A percentile compares a stretch with the other conserved stretches of the same genome.
Conservation (phyloP, 2,888 invertebrate species). For the Platynereis dumerilii region DNA sequence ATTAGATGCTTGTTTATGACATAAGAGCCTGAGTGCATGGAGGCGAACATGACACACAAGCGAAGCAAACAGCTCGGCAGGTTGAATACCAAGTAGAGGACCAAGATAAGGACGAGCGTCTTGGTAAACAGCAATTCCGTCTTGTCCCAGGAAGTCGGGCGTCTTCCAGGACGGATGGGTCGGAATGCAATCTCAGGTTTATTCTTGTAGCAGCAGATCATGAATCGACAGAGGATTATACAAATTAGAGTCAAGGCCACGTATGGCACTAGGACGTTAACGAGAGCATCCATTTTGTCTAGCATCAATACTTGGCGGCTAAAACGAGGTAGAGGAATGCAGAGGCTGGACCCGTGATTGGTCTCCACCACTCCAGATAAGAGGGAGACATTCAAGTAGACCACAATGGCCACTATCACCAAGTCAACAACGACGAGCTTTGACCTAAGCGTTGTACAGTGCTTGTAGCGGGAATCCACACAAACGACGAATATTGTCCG, state of each 20-base stretch:
- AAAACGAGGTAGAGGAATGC: not conserved
- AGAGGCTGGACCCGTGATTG: not conserved
- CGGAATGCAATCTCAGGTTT: too few species aligned
- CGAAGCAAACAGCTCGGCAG: constrained; percentile 1
- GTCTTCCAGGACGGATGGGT: not conserved
- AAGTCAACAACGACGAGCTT: not conserved
- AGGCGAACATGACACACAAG: constrained; percentile 1
- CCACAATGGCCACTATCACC: constrained; percentile 4
- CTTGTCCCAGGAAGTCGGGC: constrained; percentile 1
- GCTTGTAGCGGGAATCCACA: not conserved
- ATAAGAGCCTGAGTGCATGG: constrained; percentile 1
- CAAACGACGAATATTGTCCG: not conserved
- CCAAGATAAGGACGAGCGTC: not conserved
- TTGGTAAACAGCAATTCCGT: not conserved
- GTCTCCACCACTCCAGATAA: constrained; percentile 5
- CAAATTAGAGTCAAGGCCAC: not conserved
- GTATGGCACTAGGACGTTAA: not conserved
- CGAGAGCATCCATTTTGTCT: constrained; percentile 4
- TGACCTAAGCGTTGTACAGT: not conserved
- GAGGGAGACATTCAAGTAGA: not conserved
- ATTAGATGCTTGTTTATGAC: not conserved
- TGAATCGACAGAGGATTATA: too few species aligned
- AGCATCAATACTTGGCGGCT: not conserved
- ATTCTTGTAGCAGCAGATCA: too few species aligned
- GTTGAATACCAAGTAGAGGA: not conserved